Conservation (phyloP, 2,888 invertebrate species). For the Masnerella sp. region DNA sequence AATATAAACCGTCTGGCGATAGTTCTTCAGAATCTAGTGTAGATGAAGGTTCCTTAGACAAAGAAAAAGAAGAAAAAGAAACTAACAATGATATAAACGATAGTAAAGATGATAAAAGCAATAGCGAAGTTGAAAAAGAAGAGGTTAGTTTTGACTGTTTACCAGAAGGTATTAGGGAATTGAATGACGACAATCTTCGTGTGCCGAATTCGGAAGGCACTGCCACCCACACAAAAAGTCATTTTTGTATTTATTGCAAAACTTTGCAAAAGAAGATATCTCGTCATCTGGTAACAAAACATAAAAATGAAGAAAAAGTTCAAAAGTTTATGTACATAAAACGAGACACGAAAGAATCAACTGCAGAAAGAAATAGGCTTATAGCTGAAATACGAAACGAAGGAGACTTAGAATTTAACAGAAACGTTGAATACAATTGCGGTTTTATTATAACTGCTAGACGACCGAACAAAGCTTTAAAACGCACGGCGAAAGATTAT, state of each 20-base stretch:
- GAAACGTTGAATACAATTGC: conserved; percentile 4
- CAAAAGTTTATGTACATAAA: neutral
- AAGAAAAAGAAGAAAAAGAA: too few species aligned
- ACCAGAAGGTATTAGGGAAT: conserved; percentile 7
- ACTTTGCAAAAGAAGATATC: conserved; percentile 8
- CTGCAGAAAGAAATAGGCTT: neutral
- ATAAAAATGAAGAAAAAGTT: conserved; percentile 8
- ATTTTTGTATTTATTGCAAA: conserved; percentile 18
- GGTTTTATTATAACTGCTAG: neutral
- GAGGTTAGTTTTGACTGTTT: neutral
- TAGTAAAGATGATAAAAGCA: too few species aligned
- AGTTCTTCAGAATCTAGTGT: too few species aligned
- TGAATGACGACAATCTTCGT: neutral
- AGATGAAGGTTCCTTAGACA: too few species aligned
- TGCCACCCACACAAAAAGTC: neutral
- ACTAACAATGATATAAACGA: too few species aligned
- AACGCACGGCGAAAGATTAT: neutral
- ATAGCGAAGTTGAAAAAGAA: too few species aligned
- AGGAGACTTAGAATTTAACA: conserved; percentile 5
- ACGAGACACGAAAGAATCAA: neutral
- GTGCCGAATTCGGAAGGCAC: neutral
- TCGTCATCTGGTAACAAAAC: conserved; percentile 5
- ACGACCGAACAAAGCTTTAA: neutral
- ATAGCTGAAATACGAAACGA: conserved; percentile 3
- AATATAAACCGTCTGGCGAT: too few species aligned